Base-by-base conservation (phyloP, 1,140 invertebrate species). In the Diachasma alloeum region DNA sequence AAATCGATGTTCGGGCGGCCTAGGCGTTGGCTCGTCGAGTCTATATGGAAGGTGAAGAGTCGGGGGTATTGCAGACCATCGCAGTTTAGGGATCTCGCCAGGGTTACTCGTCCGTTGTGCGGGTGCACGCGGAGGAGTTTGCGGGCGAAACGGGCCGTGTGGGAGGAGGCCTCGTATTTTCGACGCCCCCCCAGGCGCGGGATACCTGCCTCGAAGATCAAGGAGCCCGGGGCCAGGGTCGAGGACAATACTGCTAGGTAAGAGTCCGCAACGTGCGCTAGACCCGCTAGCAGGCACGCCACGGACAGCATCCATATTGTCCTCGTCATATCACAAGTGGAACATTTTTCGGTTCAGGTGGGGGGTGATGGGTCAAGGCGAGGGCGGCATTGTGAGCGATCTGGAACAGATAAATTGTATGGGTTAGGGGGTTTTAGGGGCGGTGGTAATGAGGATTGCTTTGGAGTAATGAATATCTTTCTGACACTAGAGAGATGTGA, bases 1-100 rank as follows among this genome's bases (percentile, higher is more conserved):
- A 96, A 97, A 81, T 96, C 95, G 53, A 96, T 93, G 72, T 94
- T 95, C 4, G 93, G 91, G 11, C 89, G 81, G 26, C 88, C 88
- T 37, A 95, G 90, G 53, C 93, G 91, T 80, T 94, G 94, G 46
- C 95, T 94, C 26, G 94, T 94, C 15, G 95, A 96, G 83, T 97
- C 96, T 74, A 97, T 93, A 87, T 96, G 95, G 79, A 96, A 92
- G 4, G 95, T 96, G 86, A 97, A 96, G 17, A 96, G 91, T 80
- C 95, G 94, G 0, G 95, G 95, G 82, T 96, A 96, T 70, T 94
- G 93, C 9, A 96, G 90, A 36, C 94, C 95, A 77, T 96, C 93
- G 87, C 96, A 97, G 79, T 92, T 91, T n/a, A 97, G 87, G 15
- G 89, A 88, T 79, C 93, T 92, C 75, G 93, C 92, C n/a, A 96